phyloP scores from a whole-genome alignment of 2,797 vertebrate species.

The Argyrosomus regius region DNA sequence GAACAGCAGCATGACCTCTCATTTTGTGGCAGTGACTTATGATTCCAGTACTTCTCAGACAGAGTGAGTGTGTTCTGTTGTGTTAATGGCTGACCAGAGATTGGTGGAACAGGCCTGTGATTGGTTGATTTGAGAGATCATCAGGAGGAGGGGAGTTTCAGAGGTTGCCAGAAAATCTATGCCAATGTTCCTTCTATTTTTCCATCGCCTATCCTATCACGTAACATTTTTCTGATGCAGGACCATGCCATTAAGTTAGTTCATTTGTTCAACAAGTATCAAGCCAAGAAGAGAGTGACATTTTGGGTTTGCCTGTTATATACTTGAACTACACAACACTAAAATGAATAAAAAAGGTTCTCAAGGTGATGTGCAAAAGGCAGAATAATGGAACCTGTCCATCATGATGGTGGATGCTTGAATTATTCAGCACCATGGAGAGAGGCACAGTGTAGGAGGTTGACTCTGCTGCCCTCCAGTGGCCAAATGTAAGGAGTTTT shows the following conservation, averaged over 20 bases:
- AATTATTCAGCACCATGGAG: slow-evolving; percentile 49
- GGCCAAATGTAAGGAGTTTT: slow-evolving; percentile 3
- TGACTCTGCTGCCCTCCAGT: slow-evolving; percentile 50
- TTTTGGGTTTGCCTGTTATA: not conserved
- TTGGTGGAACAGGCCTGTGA: not conserved
- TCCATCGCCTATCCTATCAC: not conserved
- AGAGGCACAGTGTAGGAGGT: not conserved
- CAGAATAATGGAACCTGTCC: not conserved
- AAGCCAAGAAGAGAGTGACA: not conserved
- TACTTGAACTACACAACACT: not conserved
- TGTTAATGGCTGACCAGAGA: slow-evolving; percentile 7
- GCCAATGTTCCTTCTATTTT: not conserved
- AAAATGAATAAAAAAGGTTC: not conserved
- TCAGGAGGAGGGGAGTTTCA: not conserved
- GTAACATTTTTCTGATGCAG: not conserved
- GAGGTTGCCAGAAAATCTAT: not conserved
- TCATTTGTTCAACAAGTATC: not conserved
- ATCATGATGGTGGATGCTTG: not conserved
- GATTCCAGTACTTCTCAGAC: not conserved
- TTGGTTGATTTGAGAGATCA: slow-evolving; percentile 12
- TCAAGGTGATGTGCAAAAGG: not conserved
- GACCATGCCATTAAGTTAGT: not conserved
- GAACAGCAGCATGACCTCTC: not conserved
- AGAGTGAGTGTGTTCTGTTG: not conserved
- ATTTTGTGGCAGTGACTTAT: slow-evolving; percentile 9